phyloP scores from a whole-genome alignment of 2,113 vertebrate species.

The Pogona vitticeps region DNA sequence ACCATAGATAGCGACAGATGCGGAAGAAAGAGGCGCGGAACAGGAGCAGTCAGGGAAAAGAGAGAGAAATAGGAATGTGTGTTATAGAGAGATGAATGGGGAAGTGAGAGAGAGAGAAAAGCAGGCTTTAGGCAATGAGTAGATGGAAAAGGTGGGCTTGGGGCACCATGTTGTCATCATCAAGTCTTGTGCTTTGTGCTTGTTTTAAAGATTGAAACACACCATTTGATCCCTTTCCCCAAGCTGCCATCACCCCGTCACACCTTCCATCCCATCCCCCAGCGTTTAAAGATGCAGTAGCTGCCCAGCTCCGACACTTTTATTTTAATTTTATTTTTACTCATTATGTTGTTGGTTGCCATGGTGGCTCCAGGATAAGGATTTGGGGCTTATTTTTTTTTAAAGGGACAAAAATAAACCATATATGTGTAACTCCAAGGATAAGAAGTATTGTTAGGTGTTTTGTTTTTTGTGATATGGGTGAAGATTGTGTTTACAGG shows the following conservation, averaged over 20 bases:
- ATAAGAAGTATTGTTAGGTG: not conserved
- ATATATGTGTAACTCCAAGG: not conserved
- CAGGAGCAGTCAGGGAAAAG: not conserved
- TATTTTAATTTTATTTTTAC: not conserved
- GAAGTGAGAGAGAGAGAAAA: not conserved
- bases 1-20: not conserved
- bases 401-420: slow-evolving; percentile 11
- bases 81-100: not conserved
- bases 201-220: slow-evolving; percentile 29
- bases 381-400: slow-evolving; percentile 4
- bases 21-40: not conserved
- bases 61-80: not conserved
- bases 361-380: slow-evolving; percentile 21
- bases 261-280: slow-evolving; percentile 42
- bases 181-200: slow-evolving; percentile 28
- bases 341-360: slow-evolving; percentile 36
- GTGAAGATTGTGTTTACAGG: not conserved
- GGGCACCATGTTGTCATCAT: slow-evolving; percentile 26
- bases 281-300: slow-evolving; percentile 29
- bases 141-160: not conserved
- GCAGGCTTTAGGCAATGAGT: not conserved
- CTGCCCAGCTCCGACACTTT: slow-evolving; percentile 23
- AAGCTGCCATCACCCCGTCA: slow-evolving; percentile 26
- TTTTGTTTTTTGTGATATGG: not conserved
- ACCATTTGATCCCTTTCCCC: slow-evolving; percentile 17